Conservation (phyloP, 2,797 vertebrate species). For the Crocodylus rhombifer region DNA sequence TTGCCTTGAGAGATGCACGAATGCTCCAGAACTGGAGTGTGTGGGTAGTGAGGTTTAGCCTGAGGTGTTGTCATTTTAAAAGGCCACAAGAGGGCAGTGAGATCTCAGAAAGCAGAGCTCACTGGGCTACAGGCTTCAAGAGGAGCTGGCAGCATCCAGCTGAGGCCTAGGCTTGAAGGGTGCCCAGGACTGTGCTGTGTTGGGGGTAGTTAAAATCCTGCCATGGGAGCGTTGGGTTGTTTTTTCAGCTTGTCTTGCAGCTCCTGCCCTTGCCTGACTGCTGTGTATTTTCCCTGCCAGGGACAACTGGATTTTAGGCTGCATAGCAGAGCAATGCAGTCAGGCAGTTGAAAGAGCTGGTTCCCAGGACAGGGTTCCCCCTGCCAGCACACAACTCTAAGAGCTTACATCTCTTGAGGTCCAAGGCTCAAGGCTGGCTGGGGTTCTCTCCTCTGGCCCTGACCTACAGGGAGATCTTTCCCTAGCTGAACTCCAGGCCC, state of each 20-base stretch:
- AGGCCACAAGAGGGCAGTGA: slow-evolving; percentile 23
- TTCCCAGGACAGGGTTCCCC: too few relatives aligned
- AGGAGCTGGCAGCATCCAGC: neutral
- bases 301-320: neutral
- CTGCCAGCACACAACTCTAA: too few relatives aligned
- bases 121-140: neutral
- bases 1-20: neutral
- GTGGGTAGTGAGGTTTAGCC: too few relatives aligned
- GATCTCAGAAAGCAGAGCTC: neutral
- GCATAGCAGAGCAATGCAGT: neutral
- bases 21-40: neutral
- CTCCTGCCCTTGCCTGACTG: neutral
- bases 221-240: neutral
- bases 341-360: neutral
- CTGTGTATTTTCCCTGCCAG: neutral
- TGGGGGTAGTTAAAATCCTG: neutral
- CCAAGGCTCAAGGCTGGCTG: too few relatives aligned
- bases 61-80: neutral
- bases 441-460: too few relatives aligned
- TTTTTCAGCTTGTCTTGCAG: neutral
- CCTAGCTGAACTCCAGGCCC: too few relatives aligned
- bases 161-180: neutral
- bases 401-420: too few relatives aligned
- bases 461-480: too few relatives aligned
- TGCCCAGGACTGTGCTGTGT: neutral